phyloP scores from a whole-genome alignment of 2,888 invertebrate genomes.

The Caenorhabditis sp. region DNA sequence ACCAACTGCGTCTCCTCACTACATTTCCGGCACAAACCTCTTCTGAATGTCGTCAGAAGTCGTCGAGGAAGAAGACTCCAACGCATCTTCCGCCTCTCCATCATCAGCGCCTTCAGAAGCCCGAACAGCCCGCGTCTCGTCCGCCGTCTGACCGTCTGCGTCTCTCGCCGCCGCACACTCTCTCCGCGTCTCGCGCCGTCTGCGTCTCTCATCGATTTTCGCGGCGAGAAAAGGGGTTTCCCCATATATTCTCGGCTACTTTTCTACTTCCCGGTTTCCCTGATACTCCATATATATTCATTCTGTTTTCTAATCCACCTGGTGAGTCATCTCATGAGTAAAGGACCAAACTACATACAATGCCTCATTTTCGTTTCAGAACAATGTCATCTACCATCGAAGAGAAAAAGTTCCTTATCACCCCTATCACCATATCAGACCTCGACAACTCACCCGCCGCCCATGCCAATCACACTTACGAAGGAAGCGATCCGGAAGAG shows the following conservation, averaged over 20 bases:
- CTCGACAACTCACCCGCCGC: constrained; percentile 48
- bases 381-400: constrained; percentile 51
- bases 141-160: constrained; percentile 42
- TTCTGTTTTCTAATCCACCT: no score
- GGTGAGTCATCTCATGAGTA: constrained; percentile 47
- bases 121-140: constrained; percentile 29
- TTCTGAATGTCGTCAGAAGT: constrained; percentile 63
- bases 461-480: constrained; percentile 55
- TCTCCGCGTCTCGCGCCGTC: constrained; percentile 14
- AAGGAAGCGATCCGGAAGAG: constrained; percentile 49
- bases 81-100: constrained; percentile 23
- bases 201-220: constrained; percentile 41
- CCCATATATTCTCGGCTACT: constrained; percentile 7
- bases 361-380: neutral
- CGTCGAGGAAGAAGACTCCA: constrained; percentile 22
- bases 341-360: no score
- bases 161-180: constrained; percentile 13
- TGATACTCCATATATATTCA: no score
- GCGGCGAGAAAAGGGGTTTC: constrained; percentile 45
- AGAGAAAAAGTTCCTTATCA: constrained; percentile 65
- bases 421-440: constrained; percentile 57
- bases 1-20: constrained; percentile 31
- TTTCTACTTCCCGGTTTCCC: neutral
- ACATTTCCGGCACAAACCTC: neutral
- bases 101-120: constrained; percentile 43